Evolutionary conservation across 1,140 invertebrate genomes (phyloP).

Genomic region (Aphelinus atriplicis): DNA sequence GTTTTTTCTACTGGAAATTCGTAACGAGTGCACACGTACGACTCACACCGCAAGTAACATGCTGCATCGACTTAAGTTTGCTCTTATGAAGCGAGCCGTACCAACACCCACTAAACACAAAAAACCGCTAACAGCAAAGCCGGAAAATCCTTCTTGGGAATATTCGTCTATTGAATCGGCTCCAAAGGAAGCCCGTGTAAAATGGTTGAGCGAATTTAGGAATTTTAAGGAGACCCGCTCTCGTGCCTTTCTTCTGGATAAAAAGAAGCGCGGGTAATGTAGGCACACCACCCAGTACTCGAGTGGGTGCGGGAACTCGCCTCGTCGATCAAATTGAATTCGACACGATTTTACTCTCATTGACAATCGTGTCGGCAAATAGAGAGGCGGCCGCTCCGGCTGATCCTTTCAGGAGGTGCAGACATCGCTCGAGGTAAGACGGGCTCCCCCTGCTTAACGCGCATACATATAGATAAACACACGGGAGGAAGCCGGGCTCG

Average conservation of each 20-base stretch:
- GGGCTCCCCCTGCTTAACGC: slow-evolving; percentile 26
- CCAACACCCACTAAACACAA: no score
- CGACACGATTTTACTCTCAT: slow-evolving; percentile 39
- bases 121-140: no score
- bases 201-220: slow-evolving; percentile 7
- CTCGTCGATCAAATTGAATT: slow-evolving; percentile 32
- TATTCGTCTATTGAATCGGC: background rate
- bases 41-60: no score
- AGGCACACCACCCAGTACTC: background rate
- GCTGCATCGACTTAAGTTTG: no score
- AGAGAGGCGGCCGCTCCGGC: slow-evolving; percentile 13
- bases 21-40: no score
- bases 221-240: slow-evolving; percentile 6
- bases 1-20: no score
- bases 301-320: background rate
- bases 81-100: no score
- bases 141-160: background rate
- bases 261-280: slow-evolving; percentile 15
- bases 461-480: slow-evolving; percentile 21
- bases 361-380: slow-evolving; percentile 40
- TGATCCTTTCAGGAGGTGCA: background rate
- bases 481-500: background rate
- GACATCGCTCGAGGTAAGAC: no score
- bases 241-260: background rate
- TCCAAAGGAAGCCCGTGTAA: background rate